Percentiles rank a stretch among this genome's conserved stretches.
phyloP scores from a whole-genome alignment of 2,113 vertebrate genomes.

The Arizona elegans region DNA sequence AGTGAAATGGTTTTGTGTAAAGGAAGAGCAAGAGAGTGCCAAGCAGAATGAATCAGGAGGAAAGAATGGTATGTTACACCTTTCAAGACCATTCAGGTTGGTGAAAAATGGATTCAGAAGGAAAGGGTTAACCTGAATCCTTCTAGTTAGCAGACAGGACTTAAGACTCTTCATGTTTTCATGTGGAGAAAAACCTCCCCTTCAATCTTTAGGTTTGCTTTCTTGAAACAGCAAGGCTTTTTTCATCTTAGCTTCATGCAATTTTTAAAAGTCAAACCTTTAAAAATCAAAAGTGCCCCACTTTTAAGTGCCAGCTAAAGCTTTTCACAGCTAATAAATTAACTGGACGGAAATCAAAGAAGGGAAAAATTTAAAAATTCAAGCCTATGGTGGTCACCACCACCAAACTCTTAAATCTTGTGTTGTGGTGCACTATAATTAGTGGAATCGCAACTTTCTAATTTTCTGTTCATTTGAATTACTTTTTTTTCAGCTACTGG shows the following conservation, averaged over 20 bases:
- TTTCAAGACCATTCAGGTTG: background rate
- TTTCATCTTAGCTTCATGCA: background rate
- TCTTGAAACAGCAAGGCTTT: background rate
- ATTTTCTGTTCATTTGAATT: background rate
- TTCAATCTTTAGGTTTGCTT: background rate
- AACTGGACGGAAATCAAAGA: background rate
- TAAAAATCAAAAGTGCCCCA: background rate
- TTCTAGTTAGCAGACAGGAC: background rate
- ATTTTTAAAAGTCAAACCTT: background rate
- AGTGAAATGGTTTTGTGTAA: background rate
- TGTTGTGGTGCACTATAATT: background rate
- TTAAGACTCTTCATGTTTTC: background rate
- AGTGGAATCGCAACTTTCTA: background rate
- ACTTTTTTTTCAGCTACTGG: slow-evolving; percentile 71
- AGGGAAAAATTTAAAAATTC: background rate
- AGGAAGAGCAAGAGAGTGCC: background rate
- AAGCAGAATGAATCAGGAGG: background rate
- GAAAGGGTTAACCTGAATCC: background rate
- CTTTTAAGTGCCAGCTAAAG: background rate
- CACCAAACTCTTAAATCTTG: background rate
- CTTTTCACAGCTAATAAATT: background rate
- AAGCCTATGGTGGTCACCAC: background rate
- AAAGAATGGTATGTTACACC: background rate
- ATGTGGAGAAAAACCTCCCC: background rate
- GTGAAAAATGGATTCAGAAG: background rate